phyloP scores from a whole-genome alignment of 1,140 invertebrate species.

The Drosophila sulfurigaster region DNA sequence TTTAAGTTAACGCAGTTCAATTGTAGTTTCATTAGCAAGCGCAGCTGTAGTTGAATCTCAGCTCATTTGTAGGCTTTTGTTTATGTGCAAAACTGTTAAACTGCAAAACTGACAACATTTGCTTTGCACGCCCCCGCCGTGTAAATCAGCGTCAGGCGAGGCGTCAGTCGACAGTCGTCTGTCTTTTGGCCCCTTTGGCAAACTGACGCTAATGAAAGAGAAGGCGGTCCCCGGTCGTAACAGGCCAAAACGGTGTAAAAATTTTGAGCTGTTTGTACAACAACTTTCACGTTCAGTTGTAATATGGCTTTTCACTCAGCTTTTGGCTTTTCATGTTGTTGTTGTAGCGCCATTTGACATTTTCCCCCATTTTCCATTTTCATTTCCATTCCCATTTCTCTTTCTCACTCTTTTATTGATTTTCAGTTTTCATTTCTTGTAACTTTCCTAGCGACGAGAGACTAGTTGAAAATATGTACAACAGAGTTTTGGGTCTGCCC shows the following conservation, averaged over 20 bases:
- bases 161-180: background rate
- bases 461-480: constrained; percentile 53
- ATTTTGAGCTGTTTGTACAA: constrained; percentile 48
- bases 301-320: constrained; percentile 52
- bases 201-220: constrained; percentile 27
- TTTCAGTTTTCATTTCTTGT: constrained; percentile 48
- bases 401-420: constrained; percentile 61
- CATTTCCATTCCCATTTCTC: constrained; percentile 32
- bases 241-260: constrained; percentile 45
- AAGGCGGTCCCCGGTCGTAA: constrained; percentile 13
- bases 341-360: constrained; percentile 66
- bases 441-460: constrained; percentile 55
- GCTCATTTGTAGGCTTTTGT: background rate
- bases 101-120: constrained; percentile 26
- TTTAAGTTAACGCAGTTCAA: background rate
- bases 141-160: background rate
- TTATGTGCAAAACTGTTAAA: constrained; percentile 1
- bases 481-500: constrained; percentile 39
- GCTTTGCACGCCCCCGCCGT: constrained; percentile 3
- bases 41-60: constrained; percentile 9
- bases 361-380: constrained; percentile 40
- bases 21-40: constrained; percentile 3
- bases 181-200: background rate
- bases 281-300: constrained; percentile 70
- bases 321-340: background rate